phyloP scores from a whole-genome alignment of 2,797 vertebrate species.

The Dipus sagitta region DNA sequence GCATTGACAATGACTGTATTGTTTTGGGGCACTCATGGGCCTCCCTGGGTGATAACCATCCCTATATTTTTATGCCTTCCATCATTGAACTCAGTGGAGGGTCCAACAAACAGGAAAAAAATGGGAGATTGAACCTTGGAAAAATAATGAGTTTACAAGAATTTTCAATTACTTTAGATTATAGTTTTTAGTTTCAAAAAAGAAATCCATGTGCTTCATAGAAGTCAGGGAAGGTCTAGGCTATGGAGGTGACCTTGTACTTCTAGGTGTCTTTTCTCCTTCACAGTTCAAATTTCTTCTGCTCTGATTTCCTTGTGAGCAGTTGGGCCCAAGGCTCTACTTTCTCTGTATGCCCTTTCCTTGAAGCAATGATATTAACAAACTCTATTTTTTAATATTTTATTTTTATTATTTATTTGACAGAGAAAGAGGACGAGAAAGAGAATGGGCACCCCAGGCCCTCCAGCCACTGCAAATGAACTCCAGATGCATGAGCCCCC shows the following conservation, averaged over 20 bases:
- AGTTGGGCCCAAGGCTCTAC: neutral
- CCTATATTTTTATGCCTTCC: neutral
- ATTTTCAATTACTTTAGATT: neutral
- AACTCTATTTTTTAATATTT: neutral
- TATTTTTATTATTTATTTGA: too few relatives aligned
- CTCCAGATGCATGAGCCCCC: too few relatives aligned
- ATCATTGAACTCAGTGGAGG: neutral
- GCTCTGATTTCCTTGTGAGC: accelerated
- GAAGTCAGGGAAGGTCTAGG: neutral
- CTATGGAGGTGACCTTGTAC: neutral
- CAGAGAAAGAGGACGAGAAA: too few relatives aligned
- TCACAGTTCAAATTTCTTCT: neutral
- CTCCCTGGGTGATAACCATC: neutral
- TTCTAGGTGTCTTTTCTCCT: neutral
- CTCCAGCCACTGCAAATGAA: too few relatives aligned
- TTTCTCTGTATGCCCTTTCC: neutral
- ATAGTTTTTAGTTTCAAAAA: neutral
- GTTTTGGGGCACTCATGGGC: too few relatives aligned
- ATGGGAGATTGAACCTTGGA: neutral
- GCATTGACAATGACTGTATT: too few relatives aligned
- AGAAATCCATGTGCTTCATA: neutral
- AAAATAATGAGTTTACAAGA: neutral
- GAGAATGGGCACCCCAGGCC: too few relatives aligned
- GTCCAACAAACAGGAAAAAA: neutral
- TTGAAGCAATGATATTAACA: neutral